A percentile compares a stretch with the other conserved stretches of the same genome.
Conservation (phyloP, 2,888 invertebrate genomes). For the Pheosia gnoma region DNA sequence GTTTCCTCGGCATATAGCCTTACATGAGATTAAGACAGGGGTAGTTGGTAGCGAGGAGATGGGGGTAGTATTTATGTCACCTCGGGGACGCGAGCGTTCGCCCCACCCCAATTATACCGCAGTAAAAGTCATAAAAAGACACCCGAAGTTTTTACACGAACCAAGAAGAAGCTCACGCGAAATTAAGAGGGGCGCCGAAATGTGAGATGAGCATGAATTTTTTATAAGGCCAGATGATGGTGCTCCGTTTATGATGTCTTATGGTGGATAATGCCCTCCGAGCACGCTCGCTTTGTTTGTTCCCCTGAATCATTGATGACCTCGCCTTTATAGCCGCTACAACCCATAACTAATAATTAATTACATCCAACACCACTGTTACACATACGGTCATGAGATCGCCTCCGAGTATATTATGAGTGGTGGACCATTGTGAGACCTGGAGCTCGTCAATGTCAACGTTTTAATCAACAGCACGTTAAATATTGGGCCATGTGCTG, state of each 20-base stretch:
- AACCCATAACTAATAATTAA: conserved; percentile 76
- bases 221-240: conserved; percentile 84
- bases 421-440: conserved; percentile 40
- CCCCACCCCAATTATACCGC: conserved; percentile 84
- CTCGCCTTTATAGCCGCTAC: conserved; percentile 70
- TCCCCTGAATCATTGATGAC: conserved; percentile 79
- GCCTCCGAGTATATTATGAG: conserved; percentile 44
- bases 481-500: conserved; percentile 43
- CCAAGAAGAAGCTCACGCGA: conserved; percentile 81
- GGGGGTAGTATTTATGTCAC: conserved; percentile 83
- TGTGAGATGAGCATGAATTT: conserved; percentile 84
- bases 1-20: conserved; percentile 70
- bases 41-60: conserved; percentile 66
- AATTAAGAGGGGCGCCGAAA: conserved; percentile 84
- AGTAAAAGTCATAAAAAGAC: conserved; percentile 85
- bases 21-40: conserved; percentile 80
- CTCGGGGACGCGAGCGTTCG: conserved; percentile 80
- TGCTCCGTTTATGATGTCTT: conserved; percentile 83
- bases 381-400: conserved; percentile 32
- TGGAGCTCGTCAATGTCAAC: conserved; percentile 41
- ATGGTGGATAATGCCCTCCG: conserved; percentile 77
- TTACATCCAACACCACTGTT: conserved; percentile 56
- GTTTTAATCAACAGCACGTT: conserved; percentile 44
- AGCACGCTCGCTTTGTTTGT: conserved; percentile 78
- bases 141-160: conserved; percentile 84